Conservation (phyloP, 2,888 invertebrate genomes). For the Drosophila paranaensis region DNA sequence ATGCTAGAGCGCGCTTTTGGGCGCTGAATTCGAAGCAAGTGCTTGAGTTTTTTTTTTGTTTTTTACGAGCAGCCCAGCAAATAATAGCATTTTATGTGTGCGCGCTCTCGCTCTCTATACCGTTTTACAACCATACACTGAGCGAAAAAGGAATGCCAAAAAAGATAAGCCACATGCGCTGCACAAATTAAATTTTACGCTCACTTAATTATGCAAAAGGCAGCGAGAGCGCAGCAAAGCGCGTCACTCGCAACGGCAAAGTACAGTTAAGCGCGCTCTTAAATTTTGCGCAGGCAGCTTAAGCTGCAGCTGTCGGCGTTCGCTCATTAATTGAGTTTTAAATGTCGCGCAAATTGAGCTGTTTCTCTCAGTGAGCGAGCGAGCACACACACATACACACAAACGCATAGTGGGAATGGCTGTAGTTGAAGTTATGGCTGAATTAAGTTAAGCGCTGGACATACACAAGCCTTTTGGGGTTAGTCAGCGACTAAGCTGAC, state of each 20-base stretch:
- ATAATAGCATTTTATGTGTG: conserved; percentile 58
- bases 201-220: neutral
- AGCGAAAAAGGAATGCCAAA: conserved; percentile 26
- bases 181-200: conserved; percentile 1
- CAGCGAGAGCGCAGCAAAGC: conserved; percentile 3
- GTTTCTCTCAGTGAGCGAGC: conserved; percentile 36
- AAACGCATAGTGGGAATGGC: neutral
- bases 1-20: conserved; percentile 43
- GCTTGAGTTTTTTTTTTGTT: conserved; percentile 41
- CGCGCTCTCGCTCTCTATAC: conserved; percentile 20
- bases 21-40: conserved; percentile 45
- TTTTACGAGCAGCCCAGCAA: conserved; percentile 59
- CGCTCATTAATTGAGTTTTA: conserved; percentile 24
- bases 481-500: conserved; percentile 42
- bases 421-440: conserved; percentile 30
- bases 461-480: conserved; percentile 25
- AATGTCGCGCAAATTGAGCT: conserved; percentile 1
- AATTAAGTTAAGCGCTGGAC: conserved; percentile 31
- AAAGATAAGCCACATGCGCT: conserved; percentile 8
- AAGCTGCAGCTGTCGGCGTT: neutral
- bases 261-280: conserved; percentile 10
- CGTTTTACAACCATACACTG: conserved; percentile 44
- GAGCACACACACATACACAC: neutral
- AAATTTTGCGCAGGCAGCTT: conserved; percentile 9
- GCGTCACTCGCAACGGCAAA: neutral